These are phyloP conservation scores for Galleria mellonella DNA, from an alignment of 1,140 invertebrate genomes.

Conservation along the genomic window DNA sequence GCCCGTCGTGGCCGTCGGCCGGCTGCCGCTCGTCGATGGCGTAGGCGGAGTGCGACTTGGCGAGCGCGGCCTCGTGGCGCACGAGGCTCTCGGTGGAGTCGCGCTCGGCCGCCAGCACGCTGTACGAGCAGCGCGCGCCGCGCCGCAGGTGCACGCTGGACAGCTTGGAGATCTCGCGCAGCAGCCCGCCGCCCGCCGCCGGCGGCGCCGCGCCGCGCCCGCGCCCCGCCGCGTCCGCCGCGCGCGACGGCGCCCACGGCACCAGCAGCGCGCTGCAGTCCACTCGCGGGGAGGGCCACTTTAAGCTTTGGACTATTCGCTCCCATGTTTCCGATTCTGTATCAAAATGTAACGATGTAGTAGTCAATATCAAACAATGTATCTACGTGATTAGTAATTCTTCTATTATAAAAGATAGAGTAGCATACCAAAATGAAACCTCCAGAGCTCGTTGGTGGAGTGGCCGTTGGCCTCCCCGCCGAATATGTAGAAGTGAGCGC, in stretches of 20 bases:
- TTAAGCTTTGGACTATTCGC: conserved; percentile 78
- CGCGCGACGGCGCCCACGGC: conserved; percentile 8
- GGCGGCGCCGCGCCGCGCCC: conserved; percentile 1
- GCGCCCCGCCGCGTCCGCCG: conserved; percentile 1
- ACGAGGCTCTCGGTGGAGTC: conserved; percentile 81
- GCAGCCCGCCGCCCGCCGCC: conserved; percentile 68
- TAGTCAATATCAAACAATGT: too few relatives aligned
- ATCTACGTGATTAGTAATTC: too few relatives aligned
- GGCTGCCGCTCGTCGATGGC: conserved; percentile 73
- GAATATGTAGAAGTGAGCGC: conserved; percentile 88
- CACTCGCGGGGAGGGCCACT: conserved; percentile 81
- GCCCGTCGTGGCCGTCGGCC: conserved; percentile 49
- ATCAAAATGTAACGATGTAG: background rate
- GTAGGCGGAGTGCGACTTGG: conserved; percentile 79
- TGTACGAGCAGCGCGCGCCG: conserved; percentile 82
- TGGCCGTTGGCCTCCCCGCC: conserved; percentile 86
- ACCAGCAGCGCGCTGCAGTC: conserved; percentile 56
- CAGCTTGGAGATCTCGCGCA: conserved; percentile 83
- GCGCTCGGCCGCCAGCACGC: conserved; percentile 79
- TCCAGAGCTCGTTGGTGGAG: conserved; percentile 88
- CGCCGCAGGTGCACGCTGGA: conserved; percentile 83
- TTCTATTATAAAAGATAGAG: too few relatives aligned
- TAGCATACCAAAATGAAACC: conserved; percentile 88
- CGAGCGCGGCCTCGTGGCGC: conserved; percentile 45
- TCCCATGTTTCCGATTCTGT: conserved; percentile 87